Evolutionary conservation across 2,113 vertebrate species (phyloP).

Genomic region (Cryptomyrus ogoouensis): DNA sequence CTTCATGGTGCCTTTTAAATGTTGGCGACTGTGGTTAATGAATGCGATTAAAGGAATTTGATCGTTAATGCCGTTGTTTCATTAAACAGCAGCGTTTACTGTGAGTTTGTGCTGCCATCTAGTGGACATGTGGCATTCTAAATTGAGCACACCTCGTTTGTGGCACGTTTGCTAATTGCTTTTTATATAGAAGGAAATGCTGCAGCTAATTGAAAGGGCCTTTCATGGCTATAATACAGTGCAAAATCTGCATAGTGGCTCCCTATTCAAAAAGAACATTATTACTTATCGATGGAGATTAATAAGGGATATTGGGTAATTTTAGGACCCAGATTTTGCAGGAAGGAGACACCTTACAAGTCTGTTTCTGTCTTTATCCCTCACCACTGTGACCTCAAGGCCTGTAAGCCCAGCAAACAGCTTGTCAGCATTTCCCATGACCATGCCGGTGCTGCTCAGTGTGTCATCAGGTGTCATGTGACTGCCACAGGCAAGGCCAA

Average conservation of each 20-base stretch:
- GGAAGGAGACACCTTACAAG: neutral
- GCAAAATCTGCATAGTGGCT: neutral
- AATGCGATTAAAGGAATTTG: neutral
- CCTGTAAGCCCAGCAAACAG: neutral
- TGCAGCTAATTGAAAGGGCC: neutral
- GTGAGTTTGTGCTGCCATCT: neutral
- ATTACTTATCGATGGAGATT: neutral
- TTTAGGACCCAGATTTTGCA: neutral
- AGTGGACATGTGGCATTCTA: neutral
- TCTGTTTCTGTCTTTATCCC: neutral
- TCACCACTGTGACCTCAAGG: neutral
- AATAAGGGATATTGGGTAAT: neutral
- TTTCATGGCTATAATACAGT: neutral
- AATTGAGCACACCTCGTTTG: neutral
- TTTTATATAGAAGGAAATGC: neutral
- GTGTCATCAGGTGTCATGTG: neutral
- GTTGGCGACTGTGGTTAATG: neutral
- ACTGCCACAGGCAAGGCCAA: neutral
- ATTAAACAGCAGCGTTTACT: neutral
- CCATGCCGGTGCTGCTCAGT: neutral
- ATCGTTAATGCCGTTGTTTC: neutral
- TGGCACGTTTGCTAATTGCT: neutral
- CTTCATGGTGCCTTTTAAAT: neutral
- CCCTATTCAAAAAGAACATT: neutral
- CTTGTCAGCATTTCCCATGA: neutral